phyloP scores from a whole-genome alignment of 2,888 invertebrate genomes.

The Orthosia gothica region DNA sequence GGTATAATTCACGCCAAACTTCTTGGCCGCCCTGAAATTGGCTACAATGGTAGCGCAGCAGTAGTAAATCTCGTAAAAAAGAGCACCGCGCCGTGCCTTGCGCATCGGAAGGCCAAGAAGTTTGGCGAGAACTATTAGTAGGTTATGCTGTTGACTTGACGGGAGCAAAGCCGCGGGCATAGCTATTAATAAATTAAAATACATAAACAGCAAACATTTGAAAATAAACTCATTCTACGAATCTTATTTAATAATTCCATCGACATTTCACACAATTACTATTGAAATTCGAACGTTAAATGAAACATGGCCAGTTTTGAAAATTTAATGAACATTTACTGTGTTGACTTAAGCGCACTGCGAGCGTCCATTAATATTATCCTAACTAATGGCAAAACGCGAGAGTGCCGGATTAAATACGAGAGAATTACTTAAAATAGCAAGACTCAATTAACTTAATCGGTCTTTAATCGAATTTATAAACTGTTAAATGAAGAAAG shows the following conservation, averaged over 20 bases:
- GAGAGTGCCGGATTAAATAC: constrained; percentile 50
- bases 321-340: constrained; percentile 42
- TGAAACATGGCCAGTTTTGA: constrained; percentile 29
- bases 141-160: too few species aligned
- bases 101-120: too few species aligned
- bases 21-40: too few species aligned
- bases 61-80: too few species aligned
- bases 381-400: constrained; percentile 42
- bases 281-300: constrained; percentile 14
- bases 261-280: constrained; percentile 2
- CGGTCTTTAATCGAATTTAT: constrained; percentile 24
- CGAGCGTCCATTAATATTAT: constrained; percentile 40
- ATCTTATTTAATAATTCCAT: constrained; percentile 4
- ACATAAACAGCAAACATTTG: background rate
- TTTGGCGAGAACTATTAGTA: too few species aligned
- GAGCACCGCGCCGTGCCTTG: too few species aligned
- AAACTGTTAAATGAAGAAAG: constrained; percentile 10
- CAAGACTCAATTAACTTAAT: constrained; percentile 45
- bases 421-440: constrained; percentile 41
- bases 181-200: background rate
- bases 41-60: too few species aligned
- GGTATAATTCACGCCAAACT: too few species aligned
- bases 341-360: constrained; percentile 24
- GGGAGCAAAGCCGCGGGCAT: too few species aligned
- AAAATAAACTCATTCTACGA: background rate